Conservation (phyloP, 37 sponge, comb jelly and placozoan species). For the Bolinopsis microptera region DNA sequence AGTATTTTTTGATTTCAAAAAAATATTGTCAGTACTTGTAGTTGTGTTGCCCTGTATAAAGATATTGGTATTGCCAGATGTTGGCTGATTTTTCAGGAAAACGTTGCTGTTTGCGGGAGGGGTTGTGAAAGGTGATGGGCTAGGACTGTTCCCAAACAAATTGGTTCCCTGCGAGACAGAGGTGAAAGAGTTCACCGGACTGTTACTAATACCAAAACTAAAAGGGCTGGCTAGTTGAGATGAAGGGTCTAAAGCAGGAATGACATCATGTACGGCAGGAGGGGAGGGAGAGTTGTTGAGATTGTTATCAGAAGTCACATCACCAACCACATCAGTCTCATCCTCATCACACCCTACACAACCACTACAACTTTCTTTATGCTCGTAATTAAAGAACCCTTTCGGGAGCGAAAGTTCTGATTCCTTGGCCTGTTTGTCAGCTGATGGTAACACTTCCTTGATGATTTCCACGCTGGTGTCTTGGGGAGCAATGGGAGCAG, state of each 20-base stretch:
- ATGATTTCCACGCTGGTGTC: not conserved
- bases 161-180: not conserved
- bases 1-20: not conserved
- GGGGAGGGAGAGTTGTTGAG: not conserved
- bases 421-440: not conserved
- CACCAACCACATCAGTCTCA: not conserved
- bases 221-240: not conserved
- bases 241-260: not conserved
- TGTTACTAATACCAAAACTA: not conserved
- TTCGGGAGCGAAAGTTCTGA: not conserved
- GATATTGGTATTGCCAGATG: not conserved
- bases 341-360: constrained; percentile 39
- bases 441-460: constrained; percentile 11
- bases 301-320: not conserved
- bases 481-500: not conserved
- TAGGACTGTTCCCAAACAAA: not conserved
- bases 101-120: not conserved
- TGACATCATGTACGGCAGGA: not conserved
- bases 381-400: not conserved
- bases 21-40: not conserved
- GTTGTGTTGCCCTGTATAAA: not conserved
- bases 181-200: not conserved
- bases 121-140: not conserved
- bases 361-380: not conserved
- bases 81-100: not conserved